Evolutionary conservation across 2,113 vertebrate genomes (phyloP).

Genomic region (Lichenostomus cassidix): DNA sequence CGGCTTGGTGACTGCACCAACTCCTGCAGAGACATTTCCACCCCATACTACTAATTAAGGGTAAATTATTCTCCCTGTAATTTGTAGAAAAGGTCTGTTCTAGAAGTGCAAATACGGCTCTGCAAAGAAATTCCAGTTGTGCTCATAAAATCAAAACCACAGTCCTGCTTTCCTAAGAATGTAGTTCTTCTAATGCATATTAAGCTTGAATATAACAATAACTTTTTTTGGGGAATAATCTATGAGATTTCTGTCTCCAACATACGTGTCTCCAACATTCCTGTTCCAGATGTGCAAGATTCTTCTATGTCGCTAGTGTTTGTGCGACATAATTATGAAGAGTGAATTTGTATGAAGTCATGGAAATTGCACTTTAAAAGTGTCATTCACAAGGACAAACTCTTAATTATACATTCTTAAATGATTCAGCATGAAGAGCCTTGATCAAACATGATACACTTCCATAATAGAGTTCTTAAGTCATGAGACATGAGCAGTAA

Average conservation of each 20-base stretch:
- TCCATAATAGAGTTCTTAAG: neutral
- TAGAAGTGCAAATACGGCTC: neutral
- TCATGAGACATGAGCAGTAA: neutral
- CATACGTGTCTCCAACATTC: rapidly evolving
- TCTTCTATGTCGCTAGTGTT: neutral
- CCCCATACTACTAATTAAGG: neutral
- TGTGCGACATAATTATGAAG: rapidly evolving
- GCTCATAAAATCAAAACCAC: neutral
- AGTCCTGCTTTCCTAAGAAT: neutral
- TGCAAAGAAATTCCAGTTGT: neutral
- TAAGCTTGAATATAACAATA: neutral
- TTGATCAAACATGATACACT: neutral
- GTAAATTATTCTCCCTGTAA: neutral
- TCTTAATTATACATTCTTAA: neutral
- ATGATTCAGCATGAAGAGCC: neutral
- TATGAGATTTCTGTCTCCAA: neutral
- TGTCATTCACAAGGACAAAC: neutral
- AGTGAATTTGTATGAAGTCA: neutral
- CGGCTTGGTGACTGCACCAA: neutral
- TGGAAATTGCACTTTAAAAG: neutral
- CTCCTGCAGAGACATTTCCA: neutral
- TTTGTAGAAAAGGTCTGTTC: neutral
- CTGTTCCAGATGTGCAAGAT: neutral
- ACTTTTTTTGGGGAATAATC: neutral
- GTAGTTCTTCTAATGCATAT: neutral